Evolutionary conservation across 1,140 invertebrate genomes (phyloP).

Genomic region (Bombus pyrosoma): DNA sequence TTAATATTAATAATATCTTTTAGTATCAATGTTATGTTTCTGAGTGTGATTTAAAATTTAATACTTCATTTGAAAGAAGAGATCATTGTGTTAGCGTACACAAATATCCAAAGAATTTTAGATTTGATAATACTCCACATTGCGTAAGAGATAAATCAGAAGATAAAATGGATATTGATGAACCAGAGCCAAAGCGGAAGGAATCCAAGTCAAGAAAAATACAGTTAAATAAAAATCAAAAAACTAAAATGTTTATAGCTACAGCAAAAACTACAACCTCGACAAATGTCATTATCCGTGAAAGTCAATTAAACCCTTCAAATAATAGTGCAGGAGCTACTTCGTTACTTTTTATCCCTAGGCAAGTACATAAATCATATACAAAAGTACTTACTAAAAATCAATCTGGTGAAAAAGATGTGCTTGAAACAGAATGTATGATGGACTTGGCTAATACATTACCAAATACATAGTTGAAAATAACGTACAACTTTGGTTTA

Average conservation of each 20-base stretch:
- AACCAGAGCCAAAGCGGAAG: not conserved
- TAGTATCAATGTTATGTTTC: slow-evolving; percentile 87
- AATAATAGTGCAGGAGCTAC: slow-evolving; percentile 26
- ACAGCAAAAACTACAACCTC: not conserved
- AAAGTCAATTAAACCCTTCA: not conserved
- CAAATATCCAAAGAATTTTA: slow-evolving; percentile 86
- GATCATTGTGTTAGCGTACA: slow-evolving; percentile 86
- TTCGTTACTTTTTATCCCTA: slow-evolving; percentile 74
- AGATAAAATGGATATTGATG: slow-evolving; percentile 66
- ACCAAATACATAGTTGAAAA: slow-evolving; percentile 31
- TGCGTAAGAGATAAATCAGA: slow-evolving; percentile 45
- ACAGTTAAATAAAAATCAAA: slow-evolving; percentile 69
- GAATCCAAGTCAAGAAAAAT: slow-evolving; percentile 39
- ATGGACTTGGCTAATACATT: slow-evolving; percentile 76
- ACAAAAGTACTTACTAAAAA: slow-evolving; percentile 69
- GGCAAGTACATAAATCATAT: slow-evolving; percentile 76
- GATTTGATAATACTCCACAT: slow-evolving; percentile 81
- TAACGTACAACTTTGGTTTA: not conserved
- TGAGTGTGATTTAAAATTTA: slow-evolving; percentile 85
- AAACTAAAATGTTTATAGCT: slow-evolving; percentile 67
- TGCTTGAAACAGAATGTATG: slow-evolving; percentile 70
- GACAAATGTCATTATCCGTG: not conserved
- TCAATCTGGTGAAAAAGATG: slow-evolving; percentile 64
- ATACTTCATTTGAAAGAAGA: slow-evolving; percentile 82
- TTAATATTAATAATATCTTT: slow-evolving; percentile 74